Base-by-base conservation (phyloP, 2,113 vertebrate species). In the Xiphophorus couchianus region DNA sequence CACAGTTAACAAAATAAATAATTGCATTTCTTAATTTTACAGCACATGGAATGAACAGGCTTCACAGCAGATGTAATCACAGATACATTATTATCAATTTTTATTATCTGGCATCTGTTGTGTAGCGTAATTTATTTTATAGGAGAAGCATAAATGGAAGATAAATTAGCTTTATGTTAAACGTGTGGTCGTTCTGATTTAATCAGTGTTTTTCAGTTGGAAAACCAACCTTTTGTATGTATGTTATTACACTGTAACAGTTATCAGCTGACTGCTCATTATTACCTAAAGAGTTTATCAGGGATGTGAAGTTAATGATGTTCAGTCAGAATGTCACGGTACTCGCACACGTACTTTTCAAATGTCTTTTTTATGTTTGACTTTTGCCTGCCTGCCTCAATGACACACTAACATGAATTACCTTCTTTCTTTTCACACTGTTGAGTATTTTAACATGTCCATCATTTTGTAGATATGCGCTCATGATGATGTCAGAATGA, bases 151-250 rank as follows among this genome's bases (percentile, higher is more conserved):
- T 42, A 14, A 37, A 37, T 37, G 35, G 35, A 37, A 37, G 35
- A 42, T 88, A 74, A 30, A 77, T 64, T 78, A 58, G 80, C 77
- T 33, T 37, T 37, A 68, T 61, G 54, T 60, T 73, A n/a, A 76
- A 68, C 66, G 66, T 39, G 73, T 67, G 27, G 29, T 14, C 29
- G 48, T 71, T 27, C 42, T 64, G 37, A 78, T 64, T 81, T 77
- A 68, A 76, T 75, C 62, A 71, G 77, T 63, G 64, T 87, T 67
- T 60, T 62, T 77, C 77, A 71, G 54, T 78, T 90, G 87, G 30
- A 93, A 81, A 83, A 89, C 89, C 82, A 19, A 85, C 79, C 78
- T 69, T 72, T 88, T 81, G 44, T 63, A 75, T 81, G 77, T 85
- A 77, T 79, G 79, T 83, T 83, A 69, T 80, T 75, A 39, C 84